phyloP scores from a whole-genome alignment of 1,140 invertebrate species.

The Nasonia vitripennis region DNA sequence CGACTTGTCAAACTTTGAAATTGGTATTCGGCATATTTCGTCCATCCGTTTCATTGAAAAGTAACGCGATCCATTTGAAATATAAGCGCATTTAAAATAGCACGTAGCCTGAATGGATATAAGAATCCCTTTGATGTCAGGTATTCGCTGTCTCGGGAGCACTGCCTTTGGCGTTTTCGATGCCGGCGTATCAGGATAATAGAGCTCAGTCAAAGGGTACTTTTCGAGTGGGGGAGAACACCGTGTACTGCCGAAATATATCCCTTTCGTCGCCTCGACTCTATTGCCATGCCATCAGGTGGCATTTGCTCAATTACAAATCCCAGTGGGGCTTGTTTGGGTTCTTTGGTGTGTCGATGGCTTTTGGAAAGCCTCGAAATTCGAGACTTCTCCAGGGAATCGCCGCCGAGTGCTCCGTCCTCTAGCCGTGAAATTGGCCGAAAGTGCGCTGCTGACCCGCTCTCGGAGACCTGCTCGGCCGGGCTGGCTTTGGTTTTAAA shows the following conservation, averaged over 20 bases:
- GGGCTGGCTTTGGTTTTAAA: too few species aligned
- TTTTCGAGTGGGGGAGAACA: neutral
- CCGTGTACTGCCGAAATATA: neutral
- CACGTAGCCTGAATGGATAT: neutral
- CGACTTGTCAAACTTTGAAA: too few species aligned
- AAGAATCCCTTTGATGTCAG: slow-evolving; percentile 3
- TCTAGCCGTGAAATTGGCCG: slow-evolving; percentile 10
- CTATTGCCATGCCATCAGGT: slow-evolving; percentile 13
- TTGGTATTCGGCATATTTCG: too few species aligned
- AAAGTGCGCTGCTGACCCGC: neutral
- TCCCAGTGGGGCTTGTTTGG: slow-evolving; percentile 17
- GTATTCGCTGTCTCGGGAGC: neutral
- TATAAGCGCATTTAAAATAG: neutral
- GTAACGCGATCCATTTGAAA: neutral
- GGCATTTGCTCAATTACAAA: slow-evolving; percentile 22
- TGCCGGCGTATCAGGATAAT: neutral
- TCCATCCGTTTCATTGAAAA: neutral
- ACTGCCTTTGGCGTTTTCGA: neutral
- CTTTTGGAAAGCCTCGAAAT: slow-evolving; percentile 39
- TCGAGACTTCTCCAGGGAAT: slow-evolving; percentile 25
- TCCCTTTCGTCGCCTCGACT: neutral
- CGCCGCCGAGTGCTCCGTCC: neutral
- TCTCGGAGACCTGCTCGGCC: neutral
- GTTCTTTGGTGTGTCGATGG: neutral
- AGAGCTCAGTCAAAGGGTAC: slow-evolving; percentile 24